Evolutionary conservation across 2,888 invertebrate species (phyloP).

Genomic region (Caenorhabditis imperialis): DNA sequence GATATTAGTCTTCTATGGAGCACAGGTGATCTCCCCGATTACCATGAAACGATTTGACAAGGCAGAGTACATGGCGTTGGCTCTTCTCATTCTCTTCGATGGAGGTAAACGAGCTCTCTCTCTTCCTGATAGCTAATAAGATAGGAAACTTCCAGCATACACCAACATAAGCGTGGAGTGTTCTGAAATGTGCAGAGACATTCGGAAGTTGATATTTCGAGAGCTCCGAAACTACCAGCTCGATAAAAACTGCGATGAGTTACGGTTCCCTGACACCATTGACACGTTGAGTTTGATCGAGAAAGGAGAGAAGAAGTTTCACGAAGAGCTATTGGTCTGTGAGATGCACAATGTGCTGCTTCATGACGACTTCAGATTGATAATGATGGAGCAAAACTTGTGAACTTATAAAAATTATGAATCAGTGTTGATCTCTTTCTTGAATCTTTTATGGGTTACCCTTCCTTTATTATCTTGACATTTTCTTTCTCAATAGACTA

Average conservation of each 20-base stretch:
- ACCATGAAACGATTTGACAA: not conserved
- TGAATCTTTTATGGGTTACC: slow-evolving; percentile 3
- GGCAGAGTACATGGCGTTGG: slow-evolving; percentile 2
- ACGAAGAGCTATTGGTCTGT: slow-evolving; percentile 13
- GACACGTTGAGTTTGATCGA: slow-evolving; percentile 22
- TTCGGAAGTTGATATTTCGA: slow-evolving; percentile 22
- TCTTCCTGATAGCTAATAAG: no score
- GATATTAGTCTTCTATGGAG: no score
- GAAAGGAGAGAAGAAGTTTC: slow-evolving; percentile 25
- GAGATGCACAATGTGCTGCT: slow-evolving; percentile 23
- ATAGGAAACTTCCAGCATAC: slow-evolving; percentile 28
- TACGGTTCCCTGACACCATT: slow-evolving; percentile 11
- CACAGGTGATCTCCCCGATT: not conserved
- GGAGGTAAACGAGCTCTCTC: not conserved
- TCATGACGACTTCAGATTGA: slow-evolving; percentile 20
- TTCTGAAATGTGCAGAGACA: not conserved
- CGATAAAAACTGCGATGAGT: slow-evolving; percentile 18
- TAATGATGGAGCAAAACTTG: slow-evolving; percentile 12
- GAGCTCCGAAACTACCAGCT: slow-evolving; percentile 25
- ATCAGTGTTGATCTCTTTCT: not conserved
- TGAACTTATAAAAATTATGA: slow-evolving; percentile 4
- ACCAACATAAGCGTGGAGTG: slow-evolving; percentile 33
- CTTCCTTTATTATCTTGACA: slow-evolving; percentile 7
- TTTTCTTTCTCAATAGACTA: no score
- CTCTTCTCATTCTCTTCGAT: slow-evolving; percentile 8